phyloP scores from a whole-genome alignment of 2,113 vertebrate genomes.

The Nannobrachium achirus region DNA sequence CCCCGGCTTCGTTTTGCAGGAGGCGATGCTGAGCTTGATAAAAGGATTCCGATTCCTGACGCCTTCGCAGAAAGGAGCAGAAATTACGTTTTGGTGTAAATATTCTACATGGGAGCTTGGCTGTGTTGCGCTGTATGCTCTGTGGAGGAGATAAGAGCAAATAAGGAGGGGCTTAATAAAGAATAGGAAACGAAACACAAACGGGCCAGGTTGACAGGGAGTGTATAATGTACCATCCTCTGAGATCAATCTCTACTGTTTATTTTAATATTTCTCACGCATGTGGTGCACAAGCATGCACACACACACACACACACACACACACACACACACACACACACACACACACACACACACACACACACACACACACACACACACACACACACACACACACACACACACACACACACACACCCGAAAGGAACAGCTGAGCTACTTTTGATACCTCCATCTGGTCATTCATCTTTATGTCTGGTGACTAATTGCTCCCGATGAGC shows the following conservation, averaged over 20 bases:
- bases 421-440: too few relatives aligned
- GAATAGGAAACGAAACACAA: slow-evolving; percentile 12
- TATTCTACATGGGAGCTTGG: background rate
- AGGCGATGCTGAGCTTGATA: slow-evolving; percentile 38
- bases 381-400: too few relatives aligned
- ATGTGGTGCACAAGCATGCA: too few relatives aligned
- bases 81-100: slow-evolving; percentile 38
- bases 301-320: background rate
- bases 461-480: too few relatives aligned
- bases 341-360: slow-evolving; percentile 2
- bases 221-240: slow-evolving; percentile 9
- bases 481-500: too few relatives aligned
- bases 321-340: slow-evolving; percentile 5
- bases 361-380: background rate
- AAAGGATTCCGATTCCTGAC: slow-evolving; percentile 44
- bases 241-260: slow-evolving; percentile 27
- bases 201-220: background rate
- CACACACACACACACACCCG: too few relatives aligned
- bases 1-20: slow-evolving; percentile 16
- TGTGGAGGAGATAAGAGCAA: background rate
- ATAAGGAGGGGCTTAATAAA: slow-evolving; percentile 15
- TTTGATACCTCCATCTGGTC: too few relatives aligned
- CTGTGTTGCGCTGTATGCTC: background rate
- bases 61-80: slow-evolving; percentile 17
- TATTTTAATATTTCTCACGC: background rate